Percentiles rank a stretch among this genome's conserved stretches.
phyloP scores from a whole-genome alignment of 92 coral and sea anemone genomes.

The Anthopleura xanthogrammica region DNA sequence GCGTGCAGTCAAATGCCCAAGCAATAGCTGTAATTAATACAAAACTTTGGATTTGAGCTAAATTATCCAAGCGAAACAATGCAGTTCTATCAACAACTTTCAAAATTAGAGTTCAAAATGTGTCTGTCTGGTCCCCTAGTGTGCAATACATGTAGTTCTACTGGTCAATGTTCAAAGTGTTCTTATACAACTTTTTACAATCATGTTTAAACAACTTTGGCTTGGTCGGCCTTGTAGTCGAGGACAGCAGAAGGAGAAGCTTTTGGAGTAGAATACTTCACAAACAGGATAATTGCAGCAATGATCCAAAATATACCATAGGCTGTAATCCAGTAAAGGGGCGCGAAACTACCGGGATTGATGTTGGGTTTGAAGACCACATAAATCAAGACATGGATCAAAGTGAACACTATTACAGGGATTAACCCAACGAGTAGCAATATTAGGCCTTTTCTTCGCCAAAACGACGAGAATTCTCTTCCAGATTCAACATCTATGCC shows the following conservation, averaged over 20 bases:
- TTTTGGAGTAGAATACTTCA: background rate
- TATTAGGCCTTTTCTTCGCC: constrained; percentile 56
- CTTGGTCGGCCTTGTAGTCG: background rate
- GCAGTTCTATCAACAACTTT: too few species aligned
- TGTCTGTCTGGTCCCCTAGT: too few species aligned
- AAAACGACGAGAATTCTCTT: constrained; percentile 52
- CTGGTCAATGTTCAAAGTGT: too few species aligned
- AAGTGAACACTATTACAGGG: constrained; percentile 33
- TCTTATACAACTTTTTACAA: too few species aligned
- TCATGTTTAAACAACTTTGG: too few species aligned
- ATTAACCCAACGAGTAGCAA: constrained; percentile 36
- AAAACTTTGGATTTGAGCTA: too few species aligned
- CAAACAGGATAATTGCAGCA: background rate
- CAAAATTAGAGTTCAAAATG: too few species aligned
- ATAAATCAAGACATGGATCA: constrained; percentile 20
- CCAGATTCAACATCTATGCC: constrained; percentile 61
- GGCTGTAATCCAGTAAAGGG: background rate
- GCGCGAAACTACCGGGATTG: background rate
- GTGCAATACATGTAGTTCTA: too few species aligned
- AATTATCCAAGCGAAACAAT: too few species aligned
- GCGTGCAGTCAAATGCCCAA: too few species aligned
- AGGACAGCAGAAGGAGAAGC: background rate
- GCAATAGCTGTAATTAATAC: too few species aligned
- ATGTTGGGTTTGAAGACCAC: background rate
- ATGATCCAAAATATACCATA: background rate